A percentile compares a stretch with the other conserved stretches of the same genome.
phyloP scores from a whole-genome alignment of 1,140 invertebrate genomes.

The Sminthurinus signatus region DNA sequence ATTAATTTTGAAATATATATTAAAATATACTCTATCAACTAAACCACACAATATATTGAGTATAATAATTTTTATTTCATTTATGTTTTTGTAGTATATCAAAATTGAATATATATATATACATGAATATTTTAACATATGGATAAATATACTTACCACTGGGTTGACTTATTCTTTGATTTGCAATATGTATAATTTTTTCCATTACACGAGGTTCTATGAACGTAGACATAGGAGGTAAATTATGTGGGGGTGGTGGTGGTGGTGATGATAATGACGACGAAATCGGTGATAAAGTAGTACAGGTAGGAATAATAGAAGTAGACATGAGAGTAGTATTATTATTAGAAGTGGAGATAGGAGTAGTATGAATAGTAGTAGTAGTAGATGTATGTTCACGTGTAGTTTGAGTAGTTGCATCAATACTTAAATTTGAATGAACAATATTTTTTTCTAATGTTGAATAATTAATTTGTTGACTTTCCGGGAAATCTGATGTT shows the following conservation, averaged over 20 bases:
- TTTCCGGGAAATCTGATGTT: constrained; percentile 1
- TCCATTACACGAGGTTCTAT: neutral
- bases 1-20: neutral
- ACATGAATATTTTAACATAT: too few relatives aligned
- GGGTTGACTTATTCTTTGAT: neutral
- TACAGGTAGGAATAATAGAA: too few relatives aligned
- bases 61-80: neutral
- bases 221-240: neutral
- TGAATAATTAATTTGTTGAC: neutral
- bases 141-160: neutral
- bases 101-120: neutral
- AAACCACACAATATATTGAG: neutral
- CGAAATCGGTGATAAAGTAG: too few relatives aligned
- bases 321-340: too few relatives aligned
- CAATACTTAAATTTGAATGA: neutral
- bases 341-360: too few relatives aligned
- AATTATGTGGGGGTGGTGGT: neutral
- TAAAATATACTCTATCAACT: neutral
- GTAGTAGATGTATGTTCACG: too few relatives aligned
- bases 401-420: neutral
- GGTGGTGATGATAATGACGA: neutral
- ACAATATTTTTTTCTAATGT: neutral
- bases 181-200: constrained; percentile 3
- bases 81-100: neutral
- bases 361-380: too few relatives aligned